phyloP scores from a whole-genome alignment of 2,797 vertebrate genomes.

The Lindbergichthys nudifrons region DNA sequence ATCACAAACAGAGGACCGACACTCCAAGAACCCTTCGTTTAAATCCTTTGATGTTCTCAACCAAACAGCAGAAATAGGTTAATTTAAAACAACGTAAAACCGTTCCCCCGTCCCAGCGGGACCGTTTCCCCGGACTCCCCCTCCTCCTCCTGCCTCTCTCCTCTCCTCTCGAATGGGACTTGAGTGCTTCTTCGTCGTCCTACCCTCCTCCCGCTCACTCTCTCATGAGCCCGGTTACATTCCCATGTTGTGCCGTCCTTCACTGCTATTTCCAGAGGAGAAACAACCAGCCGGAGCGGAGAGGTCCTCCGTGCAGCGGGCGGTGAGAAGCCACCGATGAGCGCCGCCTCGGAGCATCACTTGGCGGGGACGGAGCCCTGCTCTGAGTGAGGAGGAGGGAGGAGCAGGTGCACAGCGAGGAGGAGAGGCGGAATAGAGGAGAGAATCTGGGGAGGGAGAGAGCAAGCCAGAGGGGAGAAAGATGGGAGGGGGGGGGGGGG shows the following conservation, averaged over 20 bases:
- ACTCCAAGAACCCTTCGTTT: conserved; percentile 19
- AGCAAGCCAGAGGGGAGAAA: neutral
- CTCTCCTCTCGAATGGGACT: conserved; percentile 54
- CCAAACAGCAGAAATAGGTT: conserved; percentile 7
- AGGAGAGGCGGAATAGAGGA: conserved; percentile 44
- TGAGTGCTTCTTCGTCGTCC: conserved; percentile 45
- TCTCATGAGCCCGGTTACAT: conserved; percentile 48
- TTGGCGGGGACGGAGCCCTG: conserved; percentile 59
- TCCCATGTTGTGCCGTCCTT: conserved; percentile 36
- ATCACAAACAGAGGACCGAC: conserved; percentile 34
- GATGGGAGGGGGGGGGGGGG: conserved; percentile 17
- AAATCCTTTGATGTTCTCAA: neutral
- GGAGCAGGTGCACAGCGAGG: conserved; percentile 72
- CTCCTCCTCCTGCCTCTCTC: conserved; percentile 27
- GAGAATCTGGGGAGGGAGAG: conserved; percentile 39
- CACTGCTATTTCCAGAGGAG: conserved; percentile 8
- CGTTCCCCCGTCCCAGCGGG: conserved; percentile 57
- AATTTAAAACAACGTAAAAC: conserved; percentile 42
- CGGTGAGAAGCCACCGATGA: conserved; percentile 22
- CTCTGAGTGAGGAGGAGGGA: conserved; percentile 68
- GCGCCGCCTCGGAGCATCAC: conserved; percentile 67
- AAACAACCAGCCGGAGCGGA: conserved; percentile 28
- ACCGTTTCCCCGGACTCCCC: conserved; percentile 49
- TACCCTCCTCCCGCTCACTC: conserved; percentile 45
- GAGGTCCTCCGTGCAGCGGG: conserved; percentile 34